Percentiles rank a stretch among this genome's conserved stretches.
These are phyloP conservation scores for Semotilus atromaculatus DNA, from an alignment of 2,797 vertebrate genomes.

Conservation along the genomic window DNA sequence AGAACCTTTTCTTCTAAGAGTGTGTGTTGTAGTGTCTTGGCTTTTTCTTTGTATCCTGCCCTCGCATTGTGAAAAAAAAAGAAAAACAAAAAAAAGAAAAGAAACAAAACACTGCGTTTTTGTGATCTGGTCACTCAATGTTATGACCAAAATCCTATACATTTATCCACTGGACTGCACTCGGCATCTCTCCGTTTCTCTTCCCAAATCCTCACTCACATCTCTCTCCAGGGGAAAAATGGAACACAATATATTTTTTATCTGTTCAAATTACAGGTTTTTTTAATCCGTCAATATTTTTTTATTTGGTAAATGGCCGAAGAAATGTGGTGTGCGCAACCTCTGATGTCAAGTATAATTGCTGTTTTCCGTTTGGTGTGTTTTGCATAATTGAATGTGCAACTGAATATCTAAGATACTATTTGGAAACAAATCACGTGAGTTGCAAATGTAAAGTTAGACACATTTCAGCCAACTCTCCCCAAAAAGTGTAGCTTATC, in stretches of 20 bases:
- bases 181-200: not conserved
- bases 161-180: not conserved
- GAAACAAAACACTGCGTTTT: not conserved
- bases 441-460: not conserved
- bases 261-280: not conserved
- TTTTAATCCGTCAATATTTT: not conserved
- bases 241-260: not conserved
- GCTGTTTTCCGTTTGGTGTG: not conserved
- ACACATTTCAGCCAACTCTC: not conserved
- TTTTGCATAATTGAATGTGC: not conserved
- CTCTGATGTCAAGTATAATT: not conserved
- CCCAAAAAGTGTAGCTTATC: not conserved
- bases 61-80: not conserved
- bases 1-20: too few relatives aligned
- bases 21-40: not conserved
- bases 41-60: not conserved
- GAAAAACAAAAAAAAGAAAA: not conserved
- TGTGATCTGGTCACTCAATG: slow-evolving; percentile 8
- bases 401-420: not conserved
- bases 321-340: not conserved
- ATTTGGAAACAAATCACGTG: not conserved
- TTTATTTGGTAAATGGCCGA: not conserved
- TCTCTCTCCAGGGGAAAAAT: not conserved
- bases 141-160: not conserved
- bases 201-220: not conserved